Base-by-base conservation (phyloP, 2,797 vertebrate species). In the Nyctalus aviator region DNA sequence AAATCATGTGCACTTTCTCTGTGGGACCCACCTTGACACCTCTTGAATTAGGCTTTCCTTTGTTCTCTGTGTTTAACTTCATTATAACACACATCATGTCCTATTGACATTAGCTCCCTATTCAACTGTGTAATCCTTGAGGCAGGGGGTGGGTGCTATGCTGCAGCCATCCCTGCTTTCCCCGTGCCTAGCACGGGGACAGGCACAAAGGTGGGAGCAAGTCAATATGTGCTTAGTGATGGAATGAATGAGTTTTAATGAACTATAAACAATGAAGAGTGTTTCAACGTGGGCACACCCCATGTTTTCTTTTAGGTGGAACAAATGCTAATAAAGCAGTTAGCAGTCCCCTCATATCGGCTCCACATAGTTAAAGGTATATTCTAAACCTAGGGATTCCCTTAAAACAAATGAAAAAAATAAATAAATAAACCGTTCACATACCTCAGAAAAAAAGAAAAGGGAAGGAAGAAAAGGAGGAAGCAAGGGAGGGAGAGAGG, bases 371-470 rank as follows among this genome's bases (percentile, higher is more conserved):
- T 21, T 30, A 71, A 59, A 83, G n/a, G 30, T 73, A 48, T 18
- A 44, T 37, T 71, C 20, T 64, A 84, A 57, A 84, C 17, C 0
- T 25, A 17, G 2, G 1, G 17, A n/a, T 88, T 85, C 7, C 35
- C 35, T 82, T 73, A 76, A 79, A 46, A 55, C 3, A 62, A 76
- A 71, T 72, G 12, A 57, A 93, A 87, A 83, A 55, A 71, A n/a
- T n/a, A n/a, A 30, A 77, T 37, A 37, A 66, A 7, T 57, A 82
- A 79, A 27, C 0, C 18, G 2, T 86, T 53, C 17, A 82, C 59
- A n/a, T 2, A 59, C 15, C 90, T 77, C 14, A 64, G 23, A 64
- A 76, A 71, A 81, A 81, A 12, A 76, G 18, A 64, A 35, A 15
- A 23, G 32, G 11, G 50, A 32, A 90, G 30, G 17, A 37, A 37